A percentile compares a stretch with the other conserved stretches of the same genome.
Evolutionary conservation across 2,888 invertebrate genomes (phyloP).

Genomic region (Archaeoteleia sp.): DNA sequence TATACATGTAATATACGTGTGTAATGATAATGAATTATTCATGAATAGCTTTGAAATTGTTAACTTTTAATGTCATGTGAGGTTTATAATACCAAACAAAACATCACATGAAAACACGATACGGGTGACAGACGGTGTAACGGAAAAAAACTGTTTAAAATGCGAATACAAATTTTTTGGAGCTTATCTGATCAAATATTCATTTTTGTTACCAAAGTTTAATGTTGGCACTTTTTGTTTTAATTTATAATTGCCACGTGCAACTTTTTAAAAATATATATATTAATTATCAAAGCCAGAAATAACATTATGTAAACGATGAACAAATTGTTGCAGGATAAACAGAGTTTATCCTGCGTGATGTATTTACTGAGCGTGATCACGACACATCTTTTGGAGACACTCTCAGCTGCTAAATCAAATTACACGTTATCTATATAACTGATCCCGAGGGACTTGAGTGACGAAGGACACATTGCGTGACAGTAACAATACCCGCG

Average conservation of each 20-base stretch:
- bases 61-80: slow-evolving; percentile 22
- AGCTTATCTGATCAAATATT: slow-evolving; percentile 20
- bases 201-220: too few relatives aligned
- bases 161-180: slow-evolving; percentile 24
- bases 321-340: too few relatives aligned
- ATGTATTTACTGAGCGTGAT: slow-evolving; percentile 2
- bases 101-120: slow-evolving; percentile 17
- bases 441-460: slow-evolving; percentile 2
- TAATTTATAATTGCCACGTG: too few relatives aligned
- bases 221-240: too few relatives aligned
- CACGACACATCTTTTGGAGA: background rate
- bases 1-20: too few relatives aligned
- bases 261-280: too few relatives aligned
- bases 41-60: slow-evolving; percentile 15
- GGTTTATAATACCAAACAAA: slow-evolving; percentile 22
- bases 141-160: slow-evolving; percentile 14
- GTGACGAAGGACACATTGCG: slow-evolving; percentile 6
- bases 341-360: slow-evolving; percentile 6
- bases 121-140: slow-evolving; percentile 16
- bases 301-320: too few relatives aligned
- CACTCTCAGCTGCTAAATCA: background rate
- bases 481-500: slow-evolving; percentile 14
- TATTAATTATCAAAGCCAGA: too few relatives aligned
- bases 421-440: background rate
- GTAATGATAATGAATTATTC: slow-evolving; percentile 33